These are phyloP conservation scores for Helicoverpa assulta DNA, from an alignment of 2,888 invertebrate genomes.

Conservation along the genomic window DNA sequence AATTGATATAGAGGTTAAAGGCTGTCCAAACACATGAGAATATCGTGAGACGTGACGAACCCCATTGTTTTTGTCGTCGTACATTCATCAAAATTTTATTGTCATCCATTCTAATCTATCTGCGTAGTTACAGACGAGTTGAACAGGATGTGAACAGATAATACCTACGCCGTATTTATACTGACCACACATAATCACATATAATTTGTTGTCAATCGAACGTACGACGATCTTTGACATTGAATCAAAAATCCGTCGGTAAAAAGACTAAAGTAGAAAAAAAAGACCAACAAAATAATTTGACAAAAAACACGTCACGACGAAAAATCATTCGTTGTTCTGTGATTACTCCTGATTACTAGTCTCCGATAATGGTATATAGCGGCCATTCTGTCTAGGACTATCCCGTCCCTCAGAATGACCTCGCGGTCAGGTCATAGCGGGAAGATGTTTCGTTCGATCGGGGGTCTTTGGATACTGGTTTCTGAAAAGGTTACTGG, in stretches of 20 bases:
- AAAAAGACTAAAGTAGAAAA: conserved; percentile 69
- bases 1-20: not conserved
- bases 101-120: conserved; percentile 51
- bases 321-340: conserved; percentile 81
- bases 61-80: conserved; percentile 9
- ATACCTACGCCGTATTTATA: conserved; percentile 69
- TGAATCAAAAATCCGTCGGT: conserved; percentile 79
- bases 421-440: conserved; percentile 29
- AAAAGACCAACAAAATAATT: conserved; percentile 73
- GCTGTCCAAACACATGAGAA: not conserved
- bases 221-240: conserved; percentile 85
- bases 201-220: conserved; percentile 86
- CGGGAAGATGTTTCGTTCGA: conserved; percentile 59
- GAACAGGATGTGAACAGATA: conserved; percentile 70
- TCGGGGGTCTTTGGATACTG: conserved; percentile 64
- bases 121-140: conserved; percentile 59
- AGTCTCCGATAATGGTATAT: conserved; percentile 82
- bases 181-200: conserved; percentile 74
- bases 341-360: conserved; percentile 87
- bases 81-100: conserved; percentile 34
- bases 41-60: conserved; percentile 6
- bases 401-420: conserved; percentile 66
- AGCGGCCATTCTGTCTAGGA: conserved; percentile 67
- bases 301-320: conserved; percentile 82
- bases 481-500: conserved; percentile 78